These are phyloP conservation scores for Peromyscus aztecus DNA, from an alignment of 2,797 vertebrate genomes.

Conservation along the genomic window DNA sequence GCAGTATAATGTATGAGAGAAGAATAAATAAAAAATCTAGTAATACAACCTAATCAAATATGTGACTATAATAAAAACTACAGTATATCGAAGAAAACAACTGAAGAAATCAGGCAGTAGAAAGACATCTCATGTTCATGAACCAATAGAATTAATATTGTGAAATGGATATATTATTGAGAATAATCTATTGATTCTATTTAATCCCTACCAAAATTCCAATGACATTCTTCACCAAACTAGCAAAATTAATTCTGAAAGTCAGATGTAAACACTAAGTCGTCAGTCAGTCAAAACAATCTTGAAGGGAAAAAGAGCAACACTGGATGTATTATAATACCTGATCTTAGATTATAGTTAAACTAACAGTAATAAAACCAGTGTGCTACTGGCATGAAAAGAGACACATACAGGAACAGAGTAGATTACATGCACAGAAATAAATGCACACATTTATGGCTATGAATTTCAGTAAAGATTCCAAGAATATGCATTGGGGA, in stretches of 20 bases:
- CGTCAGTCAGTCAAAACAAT: neutral
- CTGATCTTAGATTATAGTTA: neutral
- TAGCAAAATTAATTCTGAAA: neutral
- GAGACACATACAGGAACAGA: neutral
- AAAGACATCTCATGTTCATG: neutral
- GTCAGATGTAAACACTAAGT: neutral
- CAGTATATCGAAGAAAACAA: neutral
- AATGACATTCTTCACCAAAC: neutral
- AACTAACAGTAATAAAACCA: neutral
- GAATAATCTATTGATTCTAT: neutral
- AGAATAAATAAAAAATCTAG: neutral
- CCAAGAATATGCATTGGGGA: neutral
- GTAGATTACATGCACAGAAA: neutral
- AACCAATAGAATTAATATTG: neutral
- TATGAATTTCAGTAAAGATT: neutral
- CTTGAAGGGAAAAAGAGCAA: neutral
- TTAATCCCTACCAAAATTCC: neutral
- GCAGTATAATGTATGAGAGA: too few relatives aligned
- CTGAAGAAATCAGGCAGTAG: neutral
- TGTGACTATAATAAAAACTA: neutral
- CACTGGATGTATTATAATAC: neutral
- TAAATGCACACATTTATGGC: neutral
- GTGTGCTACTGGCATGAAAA: neutral
- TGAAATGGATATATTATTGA: neutral
- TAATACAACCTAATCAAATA: neutral